phyloP scores from a whole-genome alignment of 2,113 vertebrate species.

The Seriola rivoliana region DNA sequence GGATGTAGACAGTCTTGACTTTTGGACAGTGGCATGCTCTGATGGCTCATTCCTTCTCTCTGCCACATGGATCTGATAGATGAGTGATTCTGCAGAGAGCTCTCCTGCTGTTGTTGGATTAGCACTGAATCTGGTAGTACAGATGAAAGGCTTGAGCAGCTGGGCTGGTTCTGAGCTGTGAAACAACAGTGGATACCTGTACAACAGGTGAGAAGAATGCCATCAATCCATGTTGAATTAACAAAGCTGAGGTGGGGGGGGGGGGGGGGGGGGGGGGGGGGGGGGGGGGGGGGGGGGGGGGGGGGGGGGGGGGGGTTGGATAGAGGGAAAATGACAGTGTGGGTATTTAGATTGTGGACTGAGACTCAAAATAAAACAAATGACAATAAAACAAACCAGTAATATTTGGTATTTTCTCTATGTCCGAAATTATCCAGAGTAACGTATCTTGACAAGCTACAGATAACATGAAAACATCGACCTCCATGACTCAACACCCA shows the following conservation, averaged over 20 bases:
- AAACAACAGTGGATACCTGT: conserved; percentile 41
- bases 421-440: neutral
- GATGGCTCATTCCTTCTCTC: neutral
- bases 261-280: neutral
- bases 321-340: neutral
- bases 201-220: neutral
- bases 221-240: conserved; percentile 9
- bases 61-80: neutral
- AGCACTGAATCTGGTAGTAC: neutral
- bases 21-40: neutral
- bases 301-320: no score
- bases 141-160: conserved; percentile 16
- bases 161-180: conserved; percentile 27
- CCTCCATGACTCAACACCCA: neutral
- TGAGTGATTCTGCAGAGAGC: neutral
- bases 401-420: neutral
- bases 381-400: neutral
- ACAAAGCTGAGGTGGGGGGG: neutral
- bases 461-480: neutral
- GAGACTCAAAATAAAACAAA: neutral
- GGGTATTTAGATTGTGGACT: neutral
- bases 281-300: no score
- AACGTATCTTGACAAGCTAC: neutral
- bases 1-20: neutral
- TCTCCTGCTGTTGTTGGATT: conserved; percentile 19